A percentile compares a stretch with the other conserved stretches of the same genome.
These are phyloP conservation scores for Leucopternis melanops DNA, from an alignment of 2,113 vertebrate species.

Conservation along the genomic window DNA sequence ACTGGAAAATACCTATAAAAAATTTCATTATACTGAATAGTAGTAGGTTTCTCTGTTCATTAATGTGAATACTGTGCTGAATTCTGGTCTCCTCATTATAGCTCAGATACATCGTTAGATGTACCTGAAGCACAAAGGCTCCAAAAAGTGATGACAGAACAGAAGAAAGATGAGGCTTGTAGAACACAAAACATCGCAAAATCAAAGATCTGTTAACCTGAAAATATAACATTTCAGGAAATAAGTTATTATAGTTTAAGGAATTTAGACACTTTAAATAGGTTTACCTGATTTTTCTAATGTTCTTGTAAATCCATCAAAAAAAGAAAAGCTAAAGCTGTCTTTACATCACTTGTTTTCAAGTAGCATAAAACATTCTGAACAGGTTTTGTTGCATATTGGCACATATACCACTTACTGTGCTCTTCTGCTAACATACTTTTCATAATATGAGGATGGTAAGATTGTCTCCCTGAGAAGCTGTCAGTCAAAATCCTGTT, in stretches of 20 bases:
- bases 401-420: neutral
- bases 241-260: neutral
- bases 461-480: neutral
- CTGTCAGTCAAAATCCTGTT: slow-evolving; percentile 20
- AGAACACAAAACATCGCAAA: neutral
- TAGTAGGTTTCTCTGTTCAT: neutral
- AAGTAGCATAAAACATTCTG: neutral
- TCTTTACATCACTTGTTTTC: neutral
- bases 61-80: neutral
- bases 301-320: neutral
- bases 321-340: neutral
- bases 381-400: neutral
- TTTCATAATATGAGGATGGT: neutral
- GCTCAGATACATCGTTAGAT: neutral
- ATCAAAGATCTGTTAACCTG: neutral
- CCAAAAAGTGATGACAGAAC: neutral
- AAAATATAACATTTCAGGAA: neutral
- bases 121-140: neutral
- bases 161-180: neutral
- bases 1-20: neutral
- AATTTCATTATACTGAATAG: neutral
- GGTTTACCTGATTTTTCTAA: neutral
- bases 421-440: neutral
- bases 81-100: neutral
- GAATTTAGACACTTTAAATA: neutral